Evolutionary conservation across 2,888 invertebrate genomes (phyloP).

Genomic region (Cantharis nigra): DNA sequence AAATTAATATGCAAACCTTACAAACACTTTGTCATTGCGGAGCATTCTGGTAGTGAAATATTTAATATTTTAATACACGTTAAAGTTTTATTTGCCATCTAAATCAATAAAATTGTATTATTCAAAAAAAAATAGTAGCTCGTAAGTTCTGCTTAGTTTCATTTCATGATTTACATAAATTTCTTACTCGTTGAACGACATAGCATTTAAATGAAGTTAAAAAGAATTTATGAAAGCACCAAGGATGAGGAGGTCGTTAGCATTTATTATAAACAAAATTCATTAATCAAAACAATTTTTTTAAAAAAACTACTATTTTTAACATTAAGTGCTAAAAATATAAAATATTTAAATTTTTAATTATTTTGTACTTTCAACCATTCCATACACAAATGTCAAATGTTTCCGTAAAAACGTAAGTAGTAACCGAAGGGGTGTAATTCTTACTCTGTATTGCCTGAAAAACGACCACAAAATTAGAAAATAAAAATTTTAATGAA

Average conservation of each 20-base stretch:
- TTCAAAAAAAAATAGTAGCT: slow-evolving; percentile 6
- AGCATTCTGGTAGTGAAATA: slow-evolving; percentile 4
- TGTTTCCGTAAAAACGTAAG: background rate
- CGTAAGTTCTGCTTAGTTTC: slow-evolving; percentile 9
- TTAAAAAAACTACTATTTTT: background rate
- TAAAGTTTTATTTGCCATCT: slow-evolving; percentile 19
- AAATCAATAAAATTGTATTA: slow-evolving; percentile 18
- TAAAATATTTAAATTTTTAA: background rate
- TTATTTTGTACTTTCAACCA: background rate
- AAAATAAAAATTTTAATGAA: background rate
- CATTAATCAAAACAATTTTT: slow-evolving; percentile 4
- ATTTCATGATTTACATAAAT: slow-evolving; percentile 13
- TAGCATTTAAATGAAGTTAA: background rate
- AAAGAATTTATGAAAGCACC: slow-evolving; percentile 3
- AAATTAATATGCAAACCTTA: background rate
- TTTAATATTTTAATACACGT: slow-evolving; percentile 19
- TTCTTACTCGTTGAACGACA: background rate
- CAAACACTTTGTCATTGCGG: background rate
- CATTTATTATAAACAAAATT: slow-evolving; percentile 4
- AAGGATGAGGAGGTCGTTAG: slow-evolving; percentile 3
- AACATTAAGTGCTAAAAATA: background rate
- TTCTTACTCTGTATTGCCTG: background rate
- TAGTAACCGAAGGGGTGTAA: background rate
- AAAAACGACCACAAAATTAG: background rate
- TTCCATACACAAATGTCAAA: background rate